Conservation (phyloP, 2,888 invertebrate species). For the Imbricaverruca yamaguchii region DNA sequence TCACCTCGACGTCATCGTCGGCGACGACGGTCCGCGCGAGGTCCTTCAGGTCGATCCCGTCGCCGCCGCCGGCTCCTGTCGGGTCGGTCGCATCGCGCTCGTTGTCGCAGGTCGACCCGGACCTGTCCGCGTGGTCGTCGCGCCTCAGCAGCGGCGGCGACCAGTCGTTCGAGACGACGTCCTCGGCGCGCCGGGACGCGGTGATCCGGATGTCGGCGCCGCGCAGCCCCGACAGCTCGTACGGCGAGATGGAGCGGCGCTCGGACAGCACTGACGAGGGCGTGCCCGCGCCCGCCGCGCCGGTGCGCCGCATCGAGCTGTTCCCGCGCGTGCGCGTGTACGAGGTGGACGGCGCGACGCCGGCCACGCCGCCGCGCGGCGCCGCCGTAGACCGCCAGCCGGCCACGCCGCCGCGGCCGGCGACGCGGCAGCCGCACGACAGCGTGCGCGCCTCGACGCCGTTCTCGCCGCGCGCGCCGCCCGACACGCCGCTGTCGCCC, state of each 20-base stretch:
- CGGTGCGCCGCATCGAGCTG: not conserved
- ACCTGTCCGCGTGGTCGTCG: no score
- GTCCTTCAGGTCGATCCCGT: not conserved
- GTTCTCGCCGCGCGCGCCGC: not conserved
- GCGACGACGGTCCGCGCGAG: not conserved
- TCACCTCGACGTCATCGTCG: not conserved
- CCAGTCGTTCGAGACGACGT: no score
- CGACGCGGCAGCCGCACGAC: not conserved
- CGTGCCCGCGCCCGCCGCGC: not conserved
- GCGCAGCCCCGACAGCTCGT: not conserved
- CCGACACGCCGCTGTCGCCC: not conserved
- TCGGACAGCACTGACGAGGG: not conserved
- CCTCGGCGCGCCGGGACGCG: no score
- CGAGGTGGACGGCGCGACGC: not conserved
- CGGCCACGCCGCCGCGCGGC: not conserved
- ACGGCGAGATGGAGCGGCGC: not conserved
- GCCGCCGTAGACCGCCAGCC: not conserved
- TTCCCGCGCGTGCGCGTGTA: conserved; percentile 3
- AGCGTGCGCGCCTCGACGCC: no score
- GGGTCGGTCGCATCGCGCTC: not conserved
- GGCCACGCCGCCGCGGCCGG: not conserved
- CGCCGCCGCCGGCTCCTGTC: not conserved
- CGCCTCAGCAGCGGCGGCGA: no score
- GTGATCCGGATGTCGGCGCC: not conserved
- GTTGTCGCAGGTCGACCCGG: not conserved